Evolutionary conservation across 2,888 invertebrate genomes (phyloP).

Genomic region (Pemphredon lugubris): DNA sequence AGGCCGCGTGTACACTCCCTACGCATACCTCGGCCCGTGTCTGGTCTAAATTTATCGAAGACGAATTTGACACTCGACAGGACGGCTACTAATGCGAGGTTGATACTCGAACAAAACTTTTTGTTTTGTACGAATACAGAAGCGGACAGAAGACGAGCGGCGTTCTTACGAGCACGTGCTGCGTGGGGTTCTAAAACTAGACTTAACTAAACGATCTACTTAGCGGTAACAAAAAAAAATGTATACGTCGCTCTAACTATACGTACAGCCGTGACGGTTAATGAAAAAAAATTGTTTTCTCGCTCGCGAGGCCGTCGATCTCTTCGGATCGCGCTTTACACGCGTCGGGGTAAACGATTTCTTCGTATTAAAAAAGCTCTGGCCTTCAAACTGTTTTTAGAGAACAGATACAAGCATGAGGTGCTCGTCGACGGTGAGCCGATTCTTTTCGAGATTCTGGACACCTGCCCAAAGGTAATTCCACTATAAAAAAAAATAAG

Average conservation of each 20-base stretch:
- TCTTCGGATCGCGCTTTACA: neutral
- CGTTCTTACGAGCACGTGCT: constrained; percentile 39
- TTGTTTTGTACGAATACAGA: constrained; percentile 56
- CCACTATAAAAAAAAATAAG: constrained; percentile 6
- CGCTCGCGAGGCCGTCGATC: too few relatives aligned
- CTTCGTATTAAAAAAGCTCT: constrained; percentile 1
- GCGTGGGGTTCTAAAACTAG: constrained; percentile 52
- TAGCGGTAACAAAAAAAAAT: constrained; percentile 1
- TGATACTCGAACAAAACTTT: constrained; percentile 67
- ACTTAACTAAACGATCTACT: constrained; percentile 36
- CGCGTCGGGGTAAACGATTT: neutral
- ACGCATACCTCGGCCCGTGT: constrained; percentile 63
- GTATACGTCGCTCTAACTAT: too few relatives aligned
- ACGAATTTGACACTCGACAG: constrained; percentile 77
- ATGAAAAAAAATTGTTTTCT: too few relatives aligned
- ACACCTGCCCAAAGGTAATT: constrained; percentile 92
- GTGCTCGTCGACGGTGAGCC: constrained; percentile 94
- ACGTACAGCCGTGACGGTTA: too few relatives aligned
- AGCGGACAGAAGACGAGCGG: constrained; percentile 24
- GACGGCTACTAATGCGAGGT: constrained; percentile 70
- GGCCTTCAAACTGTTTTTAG: constrained; percentile 82
- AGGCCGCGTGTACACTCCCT: constrained; percentile 48
- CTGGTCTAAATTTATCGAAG: constrained; percentile 77
- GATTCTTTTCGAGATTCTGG: constrained; percentile 93
- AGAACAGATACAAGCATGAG: constrained; percentile 95